Evolutionary conservation across 2,888 invertebrate genomes (phyloP), one percentile per base, ranked within the genome.

Genomic region (Adineta ricciae): DNA sequence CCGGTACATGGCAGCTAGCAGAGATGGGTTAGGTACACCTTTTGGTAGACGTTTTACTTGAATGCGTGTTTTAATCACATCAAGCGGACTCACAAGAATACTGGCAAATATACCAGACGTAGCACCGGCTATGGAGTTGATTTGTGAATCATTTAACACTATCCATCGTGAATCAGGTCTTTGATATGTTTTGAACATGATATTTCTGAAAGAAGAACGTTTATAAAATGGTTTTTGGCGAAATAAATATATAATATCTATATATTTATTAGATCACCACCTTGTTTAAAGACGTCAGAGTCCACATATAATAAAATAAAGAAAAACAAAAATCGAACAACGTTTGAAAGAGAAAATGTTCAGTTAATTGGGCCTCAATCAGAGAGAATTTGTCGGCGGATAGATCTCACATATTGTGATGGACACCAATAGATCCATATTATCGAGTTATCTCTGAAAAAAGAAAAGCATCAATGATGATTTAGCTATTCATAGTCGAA

Each of bases 41-140:
- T 78, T 78, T 78, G 78, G 78, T 24, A 41, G 41, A 41, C 78
- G 78, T n/a, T 78, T 78, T 78, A 78, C 78, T 78, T 78, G 78
- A 41, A 78, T 41, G n/a, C 78, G 78, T n/a, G 78, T 78, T 78
- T 78, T 78, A 11, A 78, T 0, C 4, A 78, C 78, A 78, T 78
- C 78, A 24, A 78, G 41, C 41, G 78, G 78, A 78, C 78, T 78
- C 0, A 78, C 78, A 41, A 78, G 78, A 24, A 78, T n/a, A 14
- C 78, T 78, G 24, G 41, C 78, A 2, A 78, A 24, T 14, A n/a
- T 9, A 24, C 78, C 78, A 24, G 78, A 78, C 41, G 41, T 78
- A 38, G 78, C 78, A 78, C 78, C 78, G 24, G 78, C 38, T 38
- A 78, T 78, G 14, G 78, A 24, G 19, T 78, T 78, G 21, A 78